Evolutionary conservation across 2,113 vertebrate genomes (phyloP), one percentile per base, ranked within the genome.

Genomic region (Mellivora capensis): DNA sequence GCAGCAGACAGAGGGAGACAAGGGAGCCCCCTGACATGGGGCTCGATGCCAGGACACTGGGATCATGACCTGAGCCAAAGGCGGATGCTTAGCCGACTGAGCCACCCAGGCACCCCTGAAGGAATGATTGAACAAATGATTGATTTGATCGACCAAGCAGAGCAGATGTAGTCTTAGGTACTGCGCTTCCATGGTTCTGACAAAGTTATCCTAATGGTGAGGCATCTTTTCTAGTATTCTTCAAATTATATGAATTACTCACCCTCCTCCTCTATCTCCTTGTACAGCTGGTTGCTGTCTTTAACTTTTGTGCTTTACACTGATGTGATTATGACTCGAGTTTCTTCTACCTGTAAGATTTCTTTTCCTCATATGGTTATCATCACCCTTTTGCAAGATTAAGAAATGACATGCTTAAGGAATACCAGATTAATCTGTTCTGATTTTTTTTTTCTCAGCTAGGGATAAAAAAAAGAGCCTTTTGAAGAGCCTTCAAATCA

Each of bases 401-500:
- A 61, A 92, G 80, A 90, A 87, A 96, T 87, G 93, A 88, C 76
- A 95, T 59, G 87, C 90, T 93, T 93, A 90, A 91, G 93, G 87
- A 95, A 94, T 83, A 93, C 52, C 82, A 93, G n/a, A 96, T 95
- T 94, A 95, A 96, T 90, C 91, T 86, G 54, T 94, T 97, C 57
- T 6, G 29, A 92, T 97, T 96, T 90, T 91, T 91, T 84, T 94
- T 90, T 86, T 69, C 64, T 90, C 91, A 96, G 79, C 86, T 81
- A 96, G 86, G 61, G 74, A 94, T 91, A n/a, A 90, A 98, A 98
- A 97, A 96, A 94, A 17, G 76, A 96, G 59, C 44, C 64, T 69
- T 97, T 96, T 93, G 87, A 97, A 98, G 88, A 97, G 83, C 57
- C 87, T 97, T 97, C 80, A 92, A 93, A 95, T 94, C 94, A 97